These are phyloP conservation scores for Siderastrea siderea DNA, from an alignment of 92 coral and sea anemone species.

Conservation along the genomic window DNA sequence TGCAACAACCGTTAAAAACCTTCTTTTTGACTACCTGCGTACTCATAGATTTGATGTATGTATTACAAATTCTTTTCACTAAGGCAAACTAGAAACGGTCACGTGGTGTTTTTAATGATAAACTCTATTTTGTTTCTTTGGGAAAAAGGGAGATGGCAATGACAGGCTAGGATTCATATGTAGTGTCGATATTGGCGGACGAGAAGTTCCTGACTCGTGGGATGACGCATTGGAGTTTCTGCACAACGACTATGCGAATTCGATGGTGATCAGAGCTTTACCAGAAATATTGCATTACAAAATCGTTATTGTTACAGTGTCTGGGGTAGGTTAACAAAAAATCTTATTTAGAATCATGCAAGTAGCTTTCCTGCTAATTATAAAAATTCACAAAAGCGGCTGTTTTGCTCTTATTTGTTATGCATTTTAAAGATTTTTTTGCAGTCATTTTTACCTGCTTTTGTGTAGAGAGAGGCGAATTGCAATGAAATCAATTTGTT, in stretches of 20 bases:
- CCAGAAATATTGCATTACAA: slow-evolving; percentile 7
- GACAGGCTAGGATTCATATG: slow-evolving; percentile 25
- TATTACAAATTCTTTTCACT: slow-evolving; percentile 9
- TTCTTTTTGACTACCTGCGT: slow-evolving; percentile 39
- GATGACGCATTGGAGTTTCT: slow-evolving; percentile 7
- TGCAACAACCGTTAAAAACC: slow-evolving; percentile 19
- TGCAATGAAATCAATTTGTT: too few species aligned
- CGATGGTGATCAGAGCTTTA: background rate
- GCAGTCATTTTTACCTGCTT: too few species aligned
- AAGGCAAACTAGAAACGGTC: background rate
- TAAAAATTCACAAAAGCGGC: background rate
- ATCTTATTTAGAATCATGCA: background rate
- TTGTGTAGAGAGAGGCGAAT: too few species aligned
- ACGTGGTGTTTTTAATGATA: background rate
- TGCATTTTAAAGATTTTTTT: too few species aligned
- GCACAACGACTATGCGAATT: slow-evolving; percentile 12
- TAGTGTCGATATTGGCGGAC: background rate
- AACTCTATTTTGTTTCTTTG: background rate
- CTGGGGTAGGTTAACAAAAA: slow-evolving; percentile 23
- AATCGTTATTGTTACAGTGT: slow-evolving; percentile 23
- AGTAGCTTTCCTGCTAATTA: background rate
- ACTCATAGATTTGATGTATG: slow-evolving; percentile 60
- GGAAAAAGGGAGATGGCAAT: slow-evolving; percentile 7
- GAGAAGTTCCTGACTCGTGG: slow-evolving; percentile 20
- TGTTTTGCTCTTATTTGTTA: background rate